Base-by-base conservation (phyloP, 2,888 invertebrate species). In the Agonopterix subpropinquella region DNA sequence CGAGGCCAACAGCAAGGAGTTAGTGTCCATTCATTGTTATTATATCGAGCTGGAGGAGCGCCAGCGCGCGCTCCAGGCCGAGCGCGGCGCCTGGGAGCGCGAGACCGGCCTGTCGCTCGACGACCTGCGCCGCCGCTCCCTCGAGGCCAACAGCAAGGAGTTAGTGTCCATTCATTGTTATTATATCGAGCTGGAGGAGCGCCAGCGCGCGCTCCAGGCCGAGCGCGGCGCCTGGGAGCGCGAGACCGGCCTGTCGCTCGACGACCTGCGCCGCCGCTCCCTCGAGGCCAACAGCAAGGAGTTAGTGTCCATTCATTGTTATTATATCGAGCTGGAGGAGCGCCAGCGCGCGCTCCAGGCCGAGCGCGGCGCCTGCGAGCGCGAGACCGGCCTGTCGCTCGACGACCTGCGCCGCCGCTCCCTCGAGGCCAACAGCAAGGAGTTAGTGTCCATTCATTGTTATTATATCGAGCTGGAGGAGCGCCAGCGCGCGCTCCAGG, bases 21-120 rank as follows among this genome's bases (percentile, higher is more conserved):
- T 66, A 92, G 93, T 92, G 54, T 13, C 8, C 5, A 52, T 42
- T 42, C 43, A n/a, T n/a, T n/a, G n/a, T n/a, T n/a, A n/a, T n/a
- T n/a, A n/a, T n/a, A n/a, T n/a, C n/a, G n/a, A n/a, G n/a, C 85
- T 98, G 66, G 97, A 98, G 59, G 98, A 98, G 65, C 94, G 96
- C 65, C 91, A 95, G 71, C 92, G 93, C 58, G 92, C 93, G 53
- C 95, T 98, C 70, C 95, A 95, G 66, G 90, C 92, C 51, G 98
- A 98, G 79, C 95, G 93, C 71, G 90, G 92, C 73, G 95, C n/a
- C n/a, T n/a, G n/a, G 84, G 94, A 96, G 64, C 93, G 94, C 62
- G 98, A 98, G 78, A n/a, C n/a, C n/a, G n/a, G 96, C 66, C 92
- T 96, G 57, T 96, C 95, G 73, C 91, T 97, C 62, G 97, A 97